Conservation (phyloP, 2,888 invertebrate species). For the Gymnocheta viridis region DNA sequence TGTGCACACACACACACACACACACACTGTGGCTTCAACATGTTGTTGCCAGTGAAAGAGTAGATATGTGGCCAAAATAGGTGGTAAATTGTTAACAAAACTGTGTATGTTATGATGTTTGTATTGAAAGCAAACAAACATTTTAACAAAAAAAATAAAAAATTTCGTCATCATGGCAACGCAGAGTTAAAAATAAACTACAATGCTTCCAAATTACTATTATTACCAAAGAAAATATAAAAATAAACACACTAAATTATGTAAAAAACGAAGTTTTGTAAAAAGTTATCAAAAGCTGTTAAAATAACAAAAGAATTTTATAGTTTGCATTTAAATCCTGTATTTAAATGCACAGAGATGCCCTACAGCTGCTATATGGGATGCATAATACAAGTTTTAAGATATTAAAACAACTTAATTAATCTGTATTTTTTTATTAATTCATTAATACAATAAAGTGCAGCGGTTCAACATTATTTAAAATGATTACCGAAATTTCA, state of each 20-base stretch:
- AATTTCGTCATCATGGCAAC: slow-evolving; percentile 69
- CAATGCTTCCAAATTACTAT: slow-evolving; percentile 26
- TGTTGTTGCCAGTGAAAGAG: neutral
- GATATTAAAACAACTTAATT: no score
- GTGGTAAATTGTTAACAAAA: slow-evolving; percentile 68
- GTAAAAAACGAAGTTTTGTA: neutral
- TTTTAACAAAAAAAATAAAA: slow-evolving; percentile 36
- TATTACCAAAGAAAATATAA: slow-evolving; percentile 40
- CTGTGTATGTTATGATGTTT: slow-evolving; percentile 1
- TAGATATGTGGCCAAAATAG: slow-evolving; percentile 56
- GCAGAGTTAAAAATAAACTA: slow-evolving; percentile 41
- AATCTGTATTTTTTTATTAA: no score
- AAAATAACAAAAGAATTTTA: slow-evolving; percentile 1
- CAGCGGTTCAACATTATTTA: no score
- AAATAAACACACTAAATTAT: slow-evolving; percentile 24
- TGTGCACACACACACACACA: slow-evolving; percentile 23
- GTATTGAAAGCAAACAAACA: slow-evolving; percentile 30
- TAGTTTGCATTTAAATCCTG: slow-evolving; percentile 3
- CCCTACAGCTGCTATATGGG: no score
- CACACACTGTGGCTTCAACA: slow-evolving; percentile 19
- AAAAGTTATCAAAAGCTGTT: neutral
- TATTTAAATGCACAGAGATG: no score
- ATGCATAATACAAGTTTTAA: no score
- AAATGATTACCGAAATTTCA: no score
- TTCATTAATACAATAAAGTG: no score